Conservation (phyloP, 2,888 invertebrate genomes). For the Neoscelio sp. region DNA sequence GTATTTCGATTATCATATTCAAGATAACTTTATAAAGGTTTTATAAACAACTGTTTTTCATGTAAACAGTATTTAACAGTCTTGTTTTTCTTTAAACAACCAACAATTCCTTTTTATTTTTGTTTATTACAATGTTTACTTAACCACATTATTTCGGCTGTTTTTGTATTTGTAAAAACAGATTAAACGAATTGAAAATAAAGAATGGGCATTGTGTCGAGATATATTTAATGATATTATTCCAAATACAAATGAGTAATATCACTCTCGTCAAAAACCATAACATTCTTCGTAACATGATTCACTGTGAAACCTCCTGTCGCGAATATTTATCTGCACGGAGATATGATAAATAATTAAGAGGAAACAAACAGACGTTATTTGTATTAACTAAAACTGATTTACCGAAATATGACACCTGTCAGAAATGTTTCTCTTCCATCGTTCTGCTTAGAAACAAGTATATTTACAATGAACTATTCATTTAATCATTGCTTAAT, state of each 20-base stretch:
- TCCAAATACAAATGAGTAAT: conserved; percentile 26
- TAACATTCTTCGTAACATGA: conserved; percentile 36
- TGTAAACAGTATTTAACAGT: too few relatives aligned
- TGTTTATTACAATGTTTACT: too few relatives aligned
- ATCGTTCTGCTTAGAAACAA: too few relatives aligned
- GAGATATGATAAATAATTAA: conserved; percentile 26
- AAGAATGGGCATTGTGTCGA: conserved; percentile 15
- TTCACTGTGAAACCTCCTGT: conserved; percentile 19
- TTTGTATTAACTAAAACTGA: conserved; percentile 4
- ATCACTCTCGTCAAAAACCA: conserved; percentile 42
- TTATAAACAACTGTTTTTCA: too few relatives aligned
- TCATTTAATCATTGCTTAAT: too few relatives aligned
- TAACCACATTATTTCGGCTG: too few relatives aligned
- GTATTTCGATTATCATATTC: too few relatives aligned
- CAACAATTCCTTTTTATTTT: too few relatives aligned
- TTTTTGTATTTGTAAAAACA: too few relatives aligned
- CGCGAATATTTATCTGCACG: conserved; percentile 27
- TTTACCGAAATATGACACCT: neutral
- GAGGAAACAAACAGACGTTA: conserved; percentile 8
- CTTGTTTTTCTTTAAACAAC: too few relatives aligned
- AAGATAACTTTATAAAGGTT: too few relatives aligned
- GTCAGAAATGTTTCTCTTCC: neutral
- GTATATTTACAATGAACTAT: too few relatives aligned
- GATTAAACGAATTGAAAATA: neutral
- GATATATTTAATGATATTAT: conserved; percentile 29